These are phyloP conservation scores for Neodiprion lecontei DNA, from an alignment of 1,140 invertebrate species.

Conservation along the genomic window DNA sequence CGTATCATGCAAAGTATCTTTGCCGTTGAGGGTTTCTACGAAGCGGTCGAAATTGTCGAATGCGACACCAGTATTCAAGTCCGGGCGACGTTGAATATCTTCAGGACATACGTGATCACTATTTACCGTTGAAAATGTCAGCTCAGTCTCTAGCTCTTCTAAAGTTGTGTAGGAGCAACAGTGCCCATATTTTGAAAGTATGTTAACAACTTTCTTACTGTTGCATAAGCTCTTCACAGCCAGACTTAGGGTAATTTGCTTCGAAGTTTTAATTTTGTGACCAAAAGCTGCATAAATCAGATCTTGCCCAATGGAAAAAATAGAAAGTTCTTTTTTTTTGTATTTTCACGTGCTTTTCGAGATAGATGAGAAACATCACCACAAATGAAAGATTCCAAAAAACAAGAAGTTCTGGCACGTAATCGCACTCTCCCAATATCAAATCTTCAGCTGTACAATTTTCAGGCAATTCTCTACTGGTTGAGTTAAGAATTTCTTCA, in stretches of 20 bases:
- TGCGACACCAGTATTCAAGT: slow-evolving; percentile 37
- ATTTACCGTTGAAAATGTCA: slow-evolving; percentile 15
- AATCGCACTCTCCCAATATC: not conserved
- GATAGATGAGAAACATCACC: not conserved
- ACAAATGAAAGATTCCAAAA: not conserved
- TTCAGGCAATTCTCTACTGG: slow-evolving; percentile 8
- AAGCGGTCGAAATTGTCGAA: slow-evolving; percentile 53
- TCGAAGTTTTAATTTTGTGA: slow-evolving; percentile 35
- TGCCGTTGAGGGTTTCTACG: slow-evolving; percentile 51
- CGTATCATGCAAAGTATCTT: slow-evolving; percentile 56
- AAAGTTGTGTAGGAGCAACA: slow-evolving; percentile 29
- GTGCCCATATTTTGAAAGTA: slow-evolving; percentile 34
- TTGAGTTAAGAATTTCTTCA: slow-evolving; percentile 4
- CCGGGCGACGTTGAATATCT: not conserved
- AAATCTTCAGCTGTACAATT: slow-evolving; percentile 4
- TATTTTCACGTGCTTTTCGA: not conserved
- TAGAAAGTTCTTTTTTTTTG: not conserved
- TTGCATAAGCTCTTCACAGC: slow-evolving; percentile 36
- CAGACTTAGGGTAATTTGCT: slow-evolving; percentile 39
- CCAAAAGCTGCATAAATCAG: slow-evolving; percentile 34
- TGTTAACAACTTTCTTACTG: slow-evolving; percentile 38
- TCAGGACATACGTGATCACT: not conserved
- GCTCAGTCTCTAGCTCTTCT: slow-evolving; percentile 35
- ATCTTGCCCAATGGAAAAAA: slow-evolving; percentile 26
- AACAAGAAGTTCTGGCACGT: not conserved